Percentiles rank a stretch among this genome's conserved stretches.
Conservation (phyloP, 2,797 vertebrate genomes). For the Lerista edwardsae region DNA sequence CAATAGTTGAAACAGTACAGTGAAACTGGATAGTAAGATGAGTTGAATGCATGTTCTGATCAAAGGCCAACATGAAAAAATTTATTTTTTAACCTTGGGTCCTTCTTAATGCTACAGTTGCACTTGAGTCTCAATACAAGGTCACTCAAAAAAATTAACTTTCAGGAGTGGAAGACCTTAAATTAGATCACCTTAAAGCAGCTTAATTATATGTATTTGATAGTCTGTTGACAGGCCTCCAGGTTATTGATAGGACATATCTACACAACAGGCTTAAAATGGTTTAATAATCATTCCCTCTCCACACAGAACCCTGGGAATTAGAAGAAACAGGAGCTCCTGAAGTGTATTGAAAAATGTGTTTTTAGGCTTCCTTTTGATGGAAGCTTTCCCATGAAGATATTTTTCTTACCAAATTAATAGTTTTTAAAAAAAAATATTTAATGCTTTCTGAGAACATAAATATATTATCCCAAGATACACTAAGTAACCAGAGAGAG, state of each 20-base stretch:
- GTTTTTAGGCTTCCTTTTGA: not conserved
- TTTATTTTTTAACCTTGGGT: not conserved
- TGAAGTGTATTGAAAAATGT: not conserved
- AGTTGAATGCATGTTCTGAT: not conserved
- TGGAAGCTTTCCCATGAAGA: not conserved
- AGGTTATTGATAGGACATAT: not conserved
- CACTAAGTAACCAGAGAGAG: not conserved
- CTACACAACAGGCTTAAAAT: not conserved
- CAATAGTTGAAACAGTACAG: not conserved
- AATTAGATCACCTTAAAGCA: too few species aligned
- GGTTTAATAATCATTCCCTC: not conserved
- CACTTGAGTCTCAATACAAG: not conserved
- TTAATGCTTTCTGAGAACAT: not conserved
- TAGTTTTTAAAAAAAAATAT: not conserved
- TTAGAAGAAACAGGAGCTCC: not conserved
- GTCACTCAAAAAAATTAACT: not conserved
- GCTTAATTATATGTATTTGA: not conserved
- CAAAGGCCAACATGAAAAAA: not conserved
- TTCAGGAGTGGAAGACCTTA: not conserved
- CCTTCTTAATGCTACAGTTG: not conserved
- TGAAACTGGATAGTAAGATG: not conserved
- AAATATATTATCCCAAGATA: not conserved
- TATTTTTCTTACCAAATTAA: not conserved
- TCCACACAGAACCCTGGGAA: not conserved
- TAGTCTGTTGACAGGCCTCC: not conserved